Conservation (phyloP, 2,797 vertebrate species). For the Pipistrellus pipistrellus region DNA sequence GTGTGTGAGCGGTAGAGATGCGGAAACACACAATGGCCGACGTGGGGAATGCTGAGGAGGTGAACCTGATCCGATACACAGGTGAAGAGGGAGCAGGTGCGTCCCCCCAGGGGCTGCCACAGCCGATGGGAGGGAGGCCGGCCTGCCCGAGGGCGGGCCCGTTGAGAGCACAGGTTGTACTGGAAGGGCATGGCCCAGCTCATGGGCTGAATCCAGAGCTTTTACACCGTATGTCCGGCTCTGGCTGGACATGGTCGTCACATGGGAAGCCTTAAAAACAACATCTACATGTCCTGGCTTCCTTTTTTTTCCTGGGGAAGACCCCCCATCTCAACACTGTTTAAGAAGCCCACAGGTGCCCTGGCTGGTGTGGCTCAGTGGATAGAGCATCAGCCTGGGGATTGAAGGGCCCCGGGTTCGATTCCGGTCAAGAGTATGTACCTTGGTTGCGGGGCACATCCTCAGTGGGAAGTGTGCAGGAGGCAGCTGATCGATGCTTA, state of each 20-base stretch:
- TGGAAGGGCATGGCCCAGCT: accelerated
- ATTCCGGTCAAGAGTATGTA: too few species aligned
- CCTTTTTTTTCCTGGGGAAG: not conserved
- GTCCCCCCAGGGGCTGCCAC: accelerated
- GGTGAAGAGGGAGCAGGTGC: too few species aligned
- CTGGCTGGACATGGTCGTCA: not conserved
- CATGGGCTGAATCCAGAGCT: too few species aligned
- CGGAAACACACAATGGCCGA: not conserved
- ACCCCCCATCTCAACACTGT: not conserved
- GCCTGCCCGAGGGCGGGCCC: accelerated
- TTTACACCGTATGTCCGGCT: not conserved
- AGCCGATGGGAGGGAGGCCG: accelerated
- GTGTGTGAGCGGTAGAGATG: not conserved
- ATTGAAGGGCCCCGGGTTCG: too few species aligned
- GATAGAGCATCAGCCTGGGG: too few species aligned
- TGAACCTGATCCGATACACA: not conserved
- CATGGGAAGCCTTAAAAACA: not conserved
- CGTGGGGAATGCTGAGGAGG: not conserved
- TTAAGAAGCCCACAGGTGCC: not conserved
- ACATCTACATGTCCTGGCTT: not conserved
- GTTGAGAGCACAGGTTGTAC: accelerated
- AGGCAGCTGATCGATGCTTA: too few species aligned
- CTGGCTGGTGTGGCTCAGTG: too few species aligned
- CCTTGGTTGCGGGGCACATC: too few species aligned
- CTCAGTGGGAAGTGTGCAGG: too few species aligned